Evolutionary conservation across 2,888 invertebrate species (phyloP).

Genomic region (Trilocha varians): DNA sequence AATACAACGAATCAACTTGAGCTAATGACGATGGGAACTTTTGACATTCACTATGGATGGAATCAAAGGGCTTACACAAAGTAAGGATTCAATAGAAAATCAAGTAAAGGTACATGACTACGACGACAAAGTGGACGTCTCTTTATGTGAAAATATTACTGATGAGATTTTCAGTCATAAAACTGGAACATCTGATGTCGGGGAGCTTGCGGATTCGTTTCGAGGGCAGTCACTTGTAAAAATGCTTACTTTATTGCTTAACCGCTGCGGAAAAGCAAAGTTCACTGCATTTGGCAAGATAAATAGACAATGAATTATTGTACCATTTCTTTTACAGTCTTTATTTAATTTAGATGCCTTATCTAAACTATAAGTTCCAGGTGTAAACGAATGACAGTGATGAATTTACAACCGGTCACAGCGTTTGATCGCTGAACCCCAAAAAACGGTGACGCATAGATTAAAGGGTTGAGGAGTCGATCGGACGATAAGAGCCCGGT

Average conservation of each 20-base stretch:
- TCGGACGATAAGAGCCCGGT: conserved; percentile 54
- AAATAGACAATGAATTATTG: conserved; percentile 11
- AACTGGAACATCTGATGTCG: conserved; percentile 51
- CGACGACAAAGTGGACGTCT: conserved; percentile 12
- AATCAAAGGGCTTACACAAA: conserved; percentile 19
- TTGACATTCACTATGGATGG: conserved; percentile 36
- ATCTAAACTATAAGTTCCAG: too few species aligned
- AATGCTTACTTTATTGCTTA: conserved; percentile 59
- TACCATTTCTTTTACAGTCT: not conserved
- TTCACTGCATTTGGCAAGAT: conserved; percentile 37
- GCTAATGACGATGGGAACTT: conserved; percentile 50
- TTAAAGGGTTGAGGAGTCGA: conserved; percentile 65
- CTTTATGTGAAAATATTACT: conserved; percentile 29
- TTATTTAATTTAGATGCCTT: too few species aligned
- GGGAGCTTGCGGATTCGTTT: conserved; percentile 50
- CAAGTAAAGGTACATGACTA: conserved; percentile 14
- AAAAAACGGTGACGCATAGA: conserved; percentile 48
- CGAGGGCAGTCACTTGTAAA: conserved; percentile 57
- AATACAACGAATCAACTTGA: conserved; percentile 47
- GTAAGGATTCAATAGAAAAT: conserved; percentile 1
- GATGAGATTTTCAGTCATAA: conserved; percentile 45
- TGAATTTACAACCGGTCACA: conserved; percentile 9
- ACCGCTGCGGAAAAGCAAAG: conserved; percentile 46
- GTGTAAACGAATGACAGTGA: conserved; percentile 15
- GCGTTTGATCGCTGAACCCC: not conserved